Percentiles rank a stretch among this genome's conserved stretches.
These are phyloP conservation scores for Rhopalosiphum padi DNA, from an alignment of 1,140 invertebrate genomes.

Conservation along the genomic window DNA sequence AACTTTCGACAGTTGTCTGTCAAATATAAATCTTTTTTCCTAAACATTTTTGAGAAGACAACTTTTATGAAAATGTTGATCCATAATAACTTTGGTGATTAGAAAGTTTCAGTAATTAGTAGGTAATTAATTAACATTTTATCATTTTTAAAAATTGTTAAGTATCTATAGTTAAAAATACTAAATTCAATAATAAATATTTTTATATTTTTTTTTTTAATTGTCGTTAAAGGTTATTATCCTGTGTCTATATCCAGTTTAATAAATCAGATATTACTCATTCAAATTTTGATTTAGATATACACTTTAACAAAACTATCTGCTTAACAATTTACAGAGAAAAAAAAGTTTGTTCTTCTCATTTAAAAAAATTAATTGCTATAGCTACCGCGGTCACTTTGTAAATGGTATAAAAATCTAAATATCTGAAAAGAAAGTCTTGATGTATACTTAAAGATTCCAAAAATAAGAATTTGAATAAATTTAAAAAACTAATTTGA, in stretches of 20 bases:
- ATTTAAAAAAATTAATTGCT: neutral
- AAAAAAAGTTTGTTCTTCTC: neutral
- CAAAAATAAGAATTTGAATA: neutral
- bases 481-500: neutral
- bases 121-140: too few relatives aligned
- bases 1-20: neutral
- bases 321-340: neutral
- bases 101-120: too few relatives aligned
- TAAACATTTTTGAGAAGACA: too few relatives aligned
- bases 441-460: neutral
- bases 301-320: neutral
- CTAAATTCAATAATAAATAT: too few relatives aligned
- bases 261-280: neutral
- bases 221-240: too few relatives aligned
- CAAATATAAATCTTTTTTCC: neutral
- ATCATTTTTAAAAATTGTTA: too few relatives aligned
- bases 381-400: neutral
- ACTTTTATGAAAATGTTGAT: too few relatives aligned
- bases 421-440: neutral
- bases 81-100: too few relatives aligned
- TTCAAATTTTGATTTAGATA: neutral
- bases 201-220: too few relatives aligned
- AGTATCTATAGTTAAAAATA: too few relatives aligned
- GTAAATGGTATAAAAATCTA: neutral
- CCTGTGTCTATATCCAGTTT: too few relatives aligned